Base-by-base conservation (phyloP, 1,140 invertebrate species). In the Micrasema minimum region DNA sequence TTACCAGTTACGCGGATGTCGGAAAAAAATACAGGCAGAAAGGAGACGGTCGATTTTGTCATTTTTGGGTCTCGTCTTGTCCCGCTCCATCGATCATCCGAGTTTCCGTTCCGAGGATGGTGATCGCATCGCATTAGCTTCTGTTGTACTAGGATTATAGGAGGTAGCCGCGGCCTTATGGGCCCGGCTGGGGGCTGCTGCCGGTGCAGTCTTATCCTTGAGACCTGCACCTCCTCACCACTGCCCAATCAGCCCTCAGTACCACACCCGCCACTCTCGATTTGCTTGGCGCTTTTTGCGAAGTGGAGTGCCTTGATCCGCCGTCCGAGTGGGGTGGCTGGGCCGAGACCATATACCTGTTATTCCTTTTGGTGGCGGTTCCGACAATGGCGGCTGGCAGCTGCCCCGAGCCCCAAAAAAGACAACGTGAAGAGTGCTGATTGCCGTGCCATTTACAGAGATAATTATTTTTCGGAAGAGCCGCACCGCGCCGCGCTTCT, bases 391-490 rank as follows among this genome's bases (percentile, higher is more conserved):
- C 68, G 45, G 59, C 55, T 23, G 59, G 35, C 62, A 66, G 64
- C 69, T 71, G 69, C 59, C 46, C 50, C 26, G 69, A 37, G 70
- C 50, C 51, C 51, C 48, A 55, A 66, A 72, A 72, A 66, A 72
- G 41, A 55, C 35, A 48, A 59, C 64, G n/a, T 51, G 41, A 51
- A 37, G 64, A 72, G 48, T 66, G 70, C 53, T 51, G 70, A 71
- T 71, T 71, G 69, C 69, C 69, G 69, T 59, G 61, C 69, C 70
- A 66, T 72, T 72, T 72, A 66, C 70, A 66, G 62, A 72, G 48
- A 57, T 72, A 72, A 72, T 72, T 72, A 72, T 72, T 66, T 72
- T 71, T 72, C 23, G 70, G 43, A 51, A 38, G 22, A 59, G 70
- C 70, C 50, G 38, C 69, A 16, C 50, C 50, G 38, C 66, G 62